A percentile compares a stretch with the other conserved stretches of the same genome.
phyloP scores from a whole-genome alignment of 2,888 invertebrate genomes.

The Microdon myrmicae region DNA sequence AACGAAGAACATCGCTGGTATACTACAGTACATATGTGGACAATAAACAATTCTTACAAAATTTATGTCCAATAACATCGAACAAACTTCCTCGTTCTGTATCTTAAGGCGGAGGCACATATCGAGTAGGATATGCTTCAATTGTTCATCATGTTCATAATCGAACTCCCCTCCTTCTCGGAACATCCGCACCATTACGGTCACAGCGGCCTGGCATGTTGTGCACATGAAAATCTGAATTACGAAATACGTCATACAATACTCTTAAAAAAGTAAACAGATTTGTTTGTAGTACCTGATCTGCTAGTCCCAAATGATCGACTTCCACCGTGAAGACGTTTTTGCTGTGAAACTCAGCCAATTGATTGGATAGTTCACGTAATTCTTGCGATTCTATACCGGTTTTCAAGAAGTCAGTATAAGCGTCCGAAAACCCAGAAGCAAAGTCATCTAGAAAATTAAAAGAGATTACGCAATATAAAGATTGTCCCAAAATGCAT shows the following conservation, averaged over 20 bases:
- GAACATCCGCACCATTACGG: conserved; percentile 61
- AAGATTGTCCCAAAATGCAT: no score
- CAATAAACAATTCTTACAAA: conserved; percentile 67
- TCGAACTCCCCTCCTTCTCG: conserved; percentile 67
- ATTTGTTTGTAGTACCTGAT: conserved; percentile 45
- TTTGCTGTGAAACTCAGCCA: conserved; percentile 59
- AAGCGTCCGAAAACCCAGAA: conserved; percentile 56
- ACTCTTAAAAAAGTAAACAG: neutral
- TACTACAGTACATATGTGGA: no score
- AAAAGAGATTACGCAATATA: no score
- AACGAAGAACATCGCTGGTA: conserved; percentile 25
- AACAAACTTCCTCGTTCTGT: conserved; percentile 72
- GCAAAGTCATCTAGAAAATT: conserved; percentile 57
- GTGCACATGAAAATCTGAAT: conserved; percentile 58
- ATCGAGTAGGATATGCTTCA: conserved; percentile 65
- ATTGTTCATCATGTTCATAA: conserved; percentile 54
- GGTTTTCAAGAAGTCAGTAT: conserved; percentile 56
- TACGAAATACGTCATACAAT: neutral
- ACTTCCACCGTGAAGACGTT: conserved; percentile 57
- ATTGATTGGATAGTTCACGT: conserved; percentile 54
- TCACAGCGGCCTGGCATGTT: conserved; percentile 58
- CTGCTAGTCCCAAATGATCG: conserved; percentile 53
- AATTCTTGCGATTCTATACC: conserved; percentile 58
- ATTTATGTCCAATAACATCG: conserved; percentile 71
- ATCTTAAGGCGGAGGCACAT: conserved; percentile 72